Base-by-base conservation (phyloP, 92 coral and sea anemone species). In the Diadumene lineata region DNA sequence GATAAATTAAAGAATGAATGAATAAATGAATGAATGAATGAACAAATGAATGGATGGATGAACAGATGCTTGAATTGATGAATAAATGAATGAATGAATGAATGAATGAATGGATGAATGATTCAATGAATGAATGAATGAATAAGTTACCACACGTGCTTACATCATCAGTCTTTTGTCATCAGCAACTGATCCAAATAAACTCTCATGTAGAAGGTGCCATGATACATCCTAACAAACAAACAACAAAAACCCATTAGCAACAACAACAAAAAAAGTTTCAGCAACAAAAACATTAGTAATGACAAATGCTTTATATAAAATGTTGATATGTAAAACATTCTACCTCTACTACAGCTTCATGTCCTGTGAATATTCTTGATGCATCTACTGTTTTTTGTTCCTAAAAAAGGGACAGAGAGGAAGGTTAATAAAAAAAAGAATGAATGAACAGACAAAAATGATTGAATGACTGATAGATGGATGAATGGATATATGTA, bases 181-280 rank as follows among this genome's bases (percentile, higher is more conserved):
- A 80, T 96, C 99, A 27, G 99, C 99, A 32, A 96, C 99, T 25
- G 99, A 96, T 69, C 99, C 99, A 86, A 96, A 96, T 19, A 96
- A 84, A 73, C 96, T 90, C 72, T 96, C 99, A 66, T 96, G 99
- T 2, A 96, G 85, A 43, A 96, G 97, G 77, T 96, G 99, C 99
- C 99, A 96, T 0, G 99, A 93, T 10, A 96, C 99, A 89, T 96
- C 99, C 98, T 94, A 70, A 7, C 38, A 72, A 63, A 17, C n/a
- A 57, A 30, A 66, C 29, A 26, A 55, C 65, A 58, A 48, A 56
- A 50, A 73, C n/a, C 2, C 6, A n/a, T n/a, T n/a, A n/a, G n/a
- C n/a, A n/a, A n/a, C n/a, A n/a, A n/a, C n/a, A n/a, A n/a, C n/a
- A n/a, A 44, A 60, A 44, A 6, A 44, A n/a, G 17, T 28, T 27